phyloP scores from a whole-genome alignment of 1,140 invertebrate species.

The Hypothenemus hampei region DNA sequence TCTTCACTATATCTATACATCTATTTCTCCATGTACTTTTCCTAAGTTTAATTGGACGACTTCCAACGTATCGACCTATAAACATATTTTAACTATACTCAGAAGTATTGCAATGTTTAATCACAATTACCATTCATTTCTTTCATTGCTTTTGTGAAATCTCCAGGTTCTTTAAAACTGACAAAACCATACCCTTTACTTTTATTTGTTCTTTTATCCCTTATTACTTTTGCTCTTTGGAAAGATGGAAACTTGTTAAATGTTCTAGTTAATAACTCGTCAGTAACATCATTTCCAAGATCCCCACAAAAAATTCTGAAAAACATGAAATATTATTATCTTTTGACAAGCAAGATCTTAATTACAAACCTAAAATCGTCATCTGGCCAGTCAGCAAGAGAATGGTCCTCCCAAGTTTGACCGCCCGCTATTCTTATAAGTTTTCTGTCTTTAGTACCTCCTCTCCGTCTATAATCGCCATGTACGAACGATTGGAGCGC shows the following conservation, averaged over 20 bases:
- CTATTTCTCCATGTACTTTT: slow-evolving; percentile 96
- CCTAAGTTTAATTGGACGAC: slow-evolving; percentile 93
- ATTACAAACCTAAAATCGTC: slow-evolving; percentile 83
- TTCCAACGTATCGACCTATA: slow-evolving; percentile 90
- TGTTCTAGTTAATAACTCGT: slow-evolving; percentile 86
- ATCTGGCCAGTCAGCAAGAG: slow-evolving; percentile 87
- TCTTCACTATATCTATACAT: slow-evolving; percentile 87
- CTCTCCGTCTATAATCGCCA: slow-evolving; percentile 42
- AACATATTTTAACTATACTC: slow-evolving; percentile 1
- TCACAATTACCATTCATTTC: slow-evolving; percentile 86
- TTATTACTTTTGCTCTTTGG: slow-evolving; percentile 88
- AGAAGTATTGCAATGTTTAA: slow-evolving; percentile 10
- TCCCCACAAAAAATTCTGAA: slow-evolving; percentile 95
- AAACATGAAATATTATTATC: too few species aligned
- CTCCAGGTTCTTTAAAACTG: slow-evolving; percentile 95
- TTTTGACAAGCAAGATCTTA: too few species aligned
- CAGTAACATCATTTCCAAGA: slow-evolving; percentile 97
- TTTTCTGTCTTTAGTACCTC: slow-evolving; percentile 67
- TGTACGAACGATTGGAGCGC: slow-evolving; percentile 50
- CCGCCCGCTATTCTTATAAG: slow-evolving; percentile 87
- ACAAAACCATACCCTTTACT: slow-evolving; percentile 99
- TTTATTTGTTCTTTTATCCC: slow-evolving; percentile 96
- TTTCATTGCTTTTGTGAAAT: slow-evolving; percentile 97
- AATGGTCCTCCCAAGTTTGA: slow-evolving; percentile 89
- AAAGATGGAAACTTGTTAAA: slow-evolving; percentile 96